Conservation (phyloP, 2,797 vertebrate species). For the Acridotheres tristis region DNA sequence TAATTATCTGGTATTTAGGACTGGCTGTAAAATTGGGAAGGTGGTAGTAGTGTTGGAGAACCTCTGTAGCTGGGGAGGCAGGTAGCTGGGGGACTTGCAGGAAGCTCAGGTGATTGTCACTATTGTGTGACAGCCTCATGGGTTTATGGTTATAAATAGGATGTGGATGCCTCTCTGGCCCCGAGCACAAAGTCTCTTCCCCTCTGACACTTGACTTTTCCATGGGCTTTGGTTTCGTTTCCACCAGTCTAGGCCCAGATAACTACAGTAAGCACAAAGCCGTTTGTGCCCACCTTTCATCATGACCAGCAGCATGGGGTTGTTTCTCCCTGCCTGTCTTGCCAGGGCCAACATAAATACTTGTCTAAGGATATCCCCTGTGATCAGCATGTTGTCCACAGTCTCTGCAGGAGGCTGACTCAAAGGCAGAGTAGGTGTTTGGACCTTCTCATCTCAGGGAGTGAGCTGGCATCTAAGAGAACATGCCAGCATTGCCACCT, state of each 20-base stretch:
- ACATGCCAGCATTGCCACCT: background rate
- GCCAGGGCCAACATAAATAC: background rate
- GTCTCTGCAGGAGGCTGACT: background rate
- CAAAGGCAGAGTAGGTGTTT: background rate
- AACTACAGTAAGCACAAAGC: background rate
- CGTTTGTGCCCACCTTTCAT: background rate
- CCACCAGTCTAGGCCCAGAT: background rate
- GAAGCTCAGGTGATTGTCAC: background rate
- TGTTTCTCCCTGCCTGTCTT: background rate
- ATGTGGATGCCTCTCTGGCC: background rate
- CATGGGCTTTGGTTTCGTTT: background rate
- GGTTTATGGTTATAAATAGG: background rate
- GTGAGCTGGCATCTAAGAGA: background rate
- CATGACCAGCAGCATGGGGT: background rate
- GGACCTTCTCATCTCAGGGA: background rate
- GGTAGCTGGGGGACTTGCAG: background rate
- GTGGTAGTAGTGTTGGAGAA: background rate
- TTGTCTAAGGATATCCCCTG: background rate
- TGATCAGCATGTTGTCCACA: background rate
- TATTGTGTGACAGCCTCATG: background rate
- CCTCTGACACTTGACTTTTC: background rate
- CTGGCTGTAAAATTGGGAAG: background rate
- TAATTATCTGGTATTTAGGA: conserved; percentile 2
- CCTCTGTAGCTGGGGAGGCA: background rate
- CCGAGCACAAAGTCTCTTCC: background rate